Base-by-base conservation (phyloP, 2,888 invertebrate genomes). In the Ormyrus pomaceus region DNA sequence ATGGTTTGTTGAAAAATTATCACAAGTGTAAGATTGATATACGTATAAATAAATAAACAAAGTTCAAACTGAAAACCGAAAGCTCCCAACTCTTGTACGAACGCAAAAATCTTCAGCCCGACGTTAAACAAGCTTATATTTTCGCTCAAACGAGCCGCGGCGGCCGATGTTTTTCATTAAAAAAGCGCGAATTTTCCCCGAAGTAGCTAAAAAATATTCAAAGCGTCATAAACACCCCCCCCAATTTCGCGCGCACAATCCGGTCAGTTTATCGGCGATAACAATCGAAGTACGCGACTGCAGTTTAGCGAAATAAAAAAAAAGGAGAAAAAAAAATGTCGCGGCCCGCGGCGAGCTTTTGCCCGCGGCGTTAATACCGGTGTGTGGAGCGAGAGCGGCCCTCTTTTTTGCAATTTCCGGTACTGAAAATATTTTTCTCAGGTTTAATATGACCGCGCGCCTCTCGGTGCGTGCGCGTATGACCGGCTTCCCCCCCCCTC, bases 321-420 rank as follows among this genome's bases (percentile, higher is more conserved):
- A 58, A 65, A 53, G 2, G 0, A 10, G 8, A 9, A 34, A 34
- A 34, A 34, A 4, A 34, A 34, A 34, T 34, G 34, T 4, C 34
- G 34, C 34, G 34, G 34, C 34, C 34, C 34, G 34, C 34, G 34
- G 34, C 34, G 34, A 34, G 34, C 34, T 51, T 13, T 13, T 13
- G 69, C 79, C 74, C 51, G 51, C 45, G 79, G 79, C 65, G 74
- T 65, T 74, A 79, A 79, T 79, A 78, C 59, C 71, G 34, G 34
- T 4, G 34, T 4, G 34, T 34, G 34, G 3, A 34, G 34, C 34
- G 45, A 4, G 8, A 56, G 64, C 55, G 11, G 64, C 59, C 48
- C 76, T 75, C 58, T 71, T 56, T 55, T 51, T 56, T 50, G 48
- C 58, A 59, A 62, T 73, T 78, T 73, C 62, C 73, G 19, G 48